Evolutionary conservation across 1,140 invertebrate genomes (phyloP), one percentile per base, ranked within the genome.

Genomic region (Neomicropteryx cornuta): DNA sequence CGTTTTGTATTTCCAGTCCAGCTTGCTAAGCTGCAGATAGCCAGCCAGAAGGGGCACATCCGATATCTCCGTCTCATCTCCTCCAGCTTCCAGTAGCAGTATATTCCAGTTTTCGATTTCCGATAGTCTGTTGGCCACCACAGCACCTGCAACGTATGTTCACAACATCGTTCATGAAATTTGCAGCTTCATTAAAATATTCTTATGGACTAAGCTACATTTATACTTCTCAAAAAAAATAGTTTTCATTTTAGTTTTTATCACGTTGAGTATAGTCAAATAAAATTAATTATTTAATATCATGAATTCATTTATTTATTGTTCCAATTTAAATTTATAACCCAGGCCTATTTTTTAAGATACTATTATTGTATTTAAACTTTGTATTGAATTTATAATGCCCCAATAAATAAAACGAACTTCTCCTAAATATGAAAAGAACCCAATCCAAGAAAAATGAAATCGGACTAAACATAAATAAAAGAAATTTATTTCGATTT

Each of bases 1-100:
- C 2, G 87, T 91, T 57, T 87, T 87, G 55, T 92, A 94, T 50
- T 86, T 77, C 91, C 91, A 97, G 54, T 95, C 90, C 8, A 92
- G 60, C 53, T 87, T 79, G 39, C 83, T 90, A 5, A 89, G 68
- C 55, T 93, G 89, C 4, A 93, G 59, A 50, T 88, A 91, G 1
- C 82, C 87, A 1, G 88, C 87, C 43, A 92, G 72, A 1, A 90
- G 60, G 2, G 89, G 89, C 0, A 94, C 85, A 49, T 90, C 86
- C 0, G 86, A 87, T 44, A 92, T 81, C 53, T 90, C 84, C 1
- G 85, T 88, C 60, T 95, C 92, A 60, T 91, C 83, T 3, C 83
- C 86, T 0, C 91, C 92, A 3, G 90, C 90, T 70, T 96, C 92
- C 39, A 96, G 47, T 0, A 96, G 60, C 2, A 95, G 64, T 0